Evolutionary conservation across 1,140 invertebrate genomes (phyloP), one percentile per base, ranked within the genome.

Genomic region (Drosophila tristis): DNA sequence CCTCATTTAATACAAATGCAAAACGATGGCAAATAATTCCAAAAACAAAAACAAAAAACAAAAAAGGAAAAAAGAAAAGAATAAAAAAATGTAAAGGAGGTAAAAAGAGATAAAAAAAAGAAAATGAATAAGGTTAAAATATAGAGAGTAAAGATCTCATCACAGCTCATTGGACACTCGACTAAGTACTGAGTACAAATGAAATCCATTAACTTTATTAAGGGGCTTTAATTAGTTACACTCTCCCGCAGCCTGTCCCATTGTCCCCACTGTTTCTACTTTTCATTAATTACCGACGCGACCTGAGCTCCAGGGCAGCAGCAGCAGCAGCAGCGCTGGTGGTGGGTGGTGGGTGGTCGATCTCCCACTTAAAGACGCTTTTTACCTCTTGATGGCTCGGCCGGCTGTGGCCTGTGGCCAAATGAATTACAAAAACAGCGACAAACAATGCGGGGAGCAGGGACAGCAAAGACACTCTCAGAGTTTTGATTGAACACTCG

Each of bases 141-240:
- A 68, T 61, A 68, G 65, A 70, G 79, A 43, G 63, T 55, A 81
- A 67, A 82, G 43, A 65, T 67, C 74, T 78, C 58, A 66, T 78
- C 62, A 66, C 76, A 70, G 71, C 73, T 68, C 77, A 86, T 80
- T 85, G 73, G 73, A 49, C 51, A 58, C 47, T 45, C 42, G 55
- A 54, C 26, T 23, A 26, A 31, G 29, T 43, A 26, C 53, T 56
- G 39, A 9, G 31, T 4, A 25, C 11, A 42, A 20, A 51, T 11
- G 50, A 65, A 74, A 78, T 81, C 82, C 78, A 85, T 86, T 87
- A 87, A 78, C 78, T 87, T 87, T 86, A 87, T 86, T 86, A 86
- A 86, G 78, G 50, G 51, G 70, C 78, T 74, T 86, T 86, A 87
- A 86, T 86, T 86, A 86, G 82, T 87, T 87, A 71, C 80, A 60